Base-by-base conservation (phyloP, 2,797 vertebrate genomes). In the Pelodytes ibericus region DNA sequence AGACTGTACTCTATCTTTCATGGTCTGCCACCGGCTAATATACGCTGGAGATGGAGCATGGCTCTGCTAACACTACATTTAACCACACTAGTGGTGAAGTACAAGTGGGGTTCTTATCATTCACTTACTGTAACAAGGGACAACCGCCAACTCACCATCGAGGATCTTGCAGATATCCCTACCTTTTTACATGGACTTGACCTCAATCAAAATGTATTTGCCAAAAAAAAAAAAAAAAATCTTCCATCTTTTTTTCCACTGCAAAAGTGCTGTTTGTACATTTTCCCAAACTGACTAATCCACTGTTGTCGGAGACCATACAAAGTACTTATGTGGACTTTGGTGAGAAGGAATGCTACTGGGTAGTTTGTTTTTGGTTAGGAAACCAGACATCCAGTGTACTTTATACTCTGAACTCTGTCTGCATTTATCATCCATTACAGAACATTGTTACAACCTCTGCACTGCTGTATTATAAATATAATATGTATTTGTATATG, bases 361-460 rank as follows among this genome's bases (percentile, higher is more conserved):
- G 27, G 9, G 6, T 71, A 24, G 26, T 67, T 66, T 60, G 33
- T 30, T n/a, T 51, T 41, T 67, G 10, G 18, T 58, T 24, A 74
- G n/a, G 39, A 49, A 65, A 25, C 44, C 30, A 72, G 39, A 62
- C 39, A 72, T 6, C 18, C 7, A 49, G n/a, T 47, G 49, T 49
- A 58, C 33, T 8, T 47, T 44, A 31, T 36, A 59, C 15, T 61
- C 10, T 60, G 16, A 25, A 13, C n/a, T 18, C 10, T 30, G 53
- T 67, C 53, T 59, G 62, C 47, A 60, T 20, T 24, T 47, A 30
- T 74, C 62, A 74, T 61, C 61, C 41, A 56, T 57, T 56, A 20
- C 72, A 74, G 72, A 74, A 58, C 25, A 47, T 30, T 74, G 33
- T 58, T 74, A 58, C 44, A 66, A 58, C 59, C 16, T 36, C 26